Evolutionary conservation across 2,888 invertebrate species (phyloP), one percentile per base, ranked within the genome.

Genomic region (Polyommatus iphigenia): DNA sequence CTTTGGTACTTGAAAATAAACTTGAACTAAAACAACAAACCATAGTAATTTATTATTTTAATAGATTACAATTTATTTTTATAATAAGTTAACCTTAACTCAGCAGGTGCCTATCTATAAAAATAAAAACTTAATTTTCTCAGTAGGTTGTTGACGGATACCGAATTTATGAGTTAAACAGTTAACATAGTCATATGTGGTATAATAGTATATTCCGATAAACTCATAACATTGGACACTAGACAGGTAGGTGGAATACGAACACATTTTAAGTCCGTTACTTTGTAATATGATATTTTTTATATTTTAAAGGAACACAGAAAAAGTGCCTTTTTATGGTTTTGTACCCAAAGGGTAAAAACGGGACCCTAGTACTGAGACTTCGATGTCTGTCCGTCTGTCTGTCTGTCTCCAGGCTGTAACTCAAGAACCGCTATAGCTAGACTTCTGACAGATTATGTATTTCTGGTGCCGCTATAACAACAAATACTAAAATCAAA

Each of bases 91-190:
- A 67, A 67, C 32, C 67, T 15, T 67, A 29, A 54, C 32, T 15
- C 29, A 15, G 18, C 67, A 15, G 29, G 29, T 67, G n/a, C n/a
- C n/a, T n/a, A 29, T 15, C 6, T 67, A 15, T 4, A 24, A 59
- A 20, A 20, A 8, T 67, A 29, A 15, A 32, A 32, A 32, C 29
- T 67, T 67, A 41, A 41, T 41, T 41, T 72, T 20, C 41, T n/a
- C 41, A 41, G n/a, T 71, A 36, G 72, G 41, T 41, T 13, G 72
- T 3, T n/a, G 20, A 71, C 41, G 71, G 71, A 71, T 41, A n/a
- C 3, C 3, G 36, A 72, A 72, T 72, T 72, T 41, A 72, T 72
- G 72, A 72, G 72, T 10, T 10, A 72, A 72, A 72, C 72, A 72
- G 72, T 72, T 72, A 72, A n/a, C 20, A 36, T 3, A 36, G 71